Evolutionary conservation across 1,140 invertebrate genomes (phyloP).

Genomic region (Drosophila arawakana): DNA sequence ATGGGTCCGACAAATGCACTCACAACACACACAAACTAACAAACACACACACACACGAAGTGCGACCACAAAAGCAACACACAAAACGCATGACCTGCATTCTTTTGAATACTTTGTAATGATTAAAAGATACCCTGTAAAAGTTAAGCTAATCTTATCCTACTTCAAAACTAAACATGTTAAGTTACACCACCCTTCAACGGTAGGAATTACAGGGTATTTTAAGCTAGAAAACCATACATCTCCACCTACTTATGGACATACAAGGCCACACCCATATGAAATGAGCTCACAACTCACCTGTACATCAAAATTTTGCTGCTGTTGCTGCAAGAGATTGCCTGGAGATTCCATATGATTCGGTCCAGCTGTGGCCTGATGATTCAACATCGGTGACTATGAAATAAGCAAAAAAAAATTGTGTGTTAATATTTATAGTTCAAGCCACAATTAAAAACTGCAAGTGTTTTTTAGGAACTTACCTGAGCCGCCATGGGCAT

Average conservation of each 20-base stretch:
- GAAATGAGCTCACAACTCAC: constrained; percentile 55
- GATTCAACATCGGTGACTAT: constrained; percentile 81
- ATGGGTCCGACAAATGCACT: constrained; percentile 35
- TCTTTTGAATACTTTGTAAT: constrained; percentile 3
- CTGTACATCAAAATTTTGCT: constrained; percentile 84
- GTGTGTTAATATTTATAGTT: constrained; percentile 11
- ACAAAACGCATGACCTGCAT: constrained; percentile 44
- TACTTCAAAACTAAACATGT: too few species aligned
- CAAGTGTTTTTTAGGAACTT: background rate
- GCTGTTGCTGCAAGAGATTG: constrained; percentile 83
- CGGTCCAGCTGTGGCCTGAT: constrained; percentile 76
- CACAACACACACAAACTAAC: constrained; percentile 3
- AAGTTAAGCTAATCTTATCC: background rate
- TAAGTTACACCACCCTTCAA: too few species aligned
- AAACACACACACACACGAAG: constrained; percentile 15
- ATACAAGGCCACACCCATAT: too few species aligned
- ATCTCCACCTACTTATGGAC: too few species aligned
- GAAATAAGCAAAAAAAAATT: background rate
- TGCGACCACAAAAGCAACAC: constrained; percentile 23
- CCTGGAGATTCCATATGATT: constrained; percentile 84
- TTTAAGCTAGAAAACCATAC: too few species aligned
- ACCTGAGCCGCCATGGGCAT: constrained; percentile 84
- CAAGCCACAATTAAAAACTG: background rate
- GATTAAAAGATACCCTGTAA: constrained; percentile 22
- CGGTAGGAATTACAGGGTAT: too few species aligned